Conservation (phyloP, 2,113 vertebrate genomes). For the Osmerus eperlanus region DNA sequence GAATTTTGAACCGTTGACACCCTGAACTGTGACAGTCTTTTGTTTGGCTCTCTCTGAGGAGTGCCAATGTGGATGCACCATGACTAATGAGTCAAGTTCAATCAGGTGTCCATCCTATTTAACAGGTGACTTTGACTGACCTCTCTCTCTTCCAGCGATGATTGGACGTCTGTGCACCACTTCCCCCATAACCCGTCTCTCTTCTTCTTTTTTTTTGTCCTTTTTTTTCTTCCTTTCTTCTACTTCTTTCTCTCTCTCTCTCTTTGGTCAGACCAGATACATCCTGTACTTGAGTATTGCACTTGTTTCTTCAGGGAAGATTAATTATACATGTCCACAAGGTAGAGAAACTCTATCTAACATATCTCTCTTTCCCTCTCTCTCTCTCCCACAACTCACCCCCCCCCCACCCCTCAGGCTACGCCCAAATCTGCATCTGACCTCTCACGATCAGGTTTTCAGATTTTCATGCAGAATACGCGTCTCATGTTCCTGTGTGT, state of each 20-base stretch:
- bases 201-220: constrained; percentile 9
- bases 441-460: too few species aligned
- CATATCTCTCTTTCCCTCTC: constrained; percentile 7
- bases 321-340: constrained; percentile 70
- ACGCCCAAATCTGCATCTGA: too few species aligned
- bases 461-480: too few species aligned
- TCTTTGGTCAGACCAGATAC: neutral
- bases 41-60: too few species aligned
- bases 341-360: constrained; percentile 63
- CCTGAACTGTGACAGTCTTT: too few species aligned
- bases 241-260: neutral
- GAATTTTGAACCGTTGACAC: too few species aligned
- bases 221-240: constrained; percentile 28
- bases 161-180: constrained; percentile 63
- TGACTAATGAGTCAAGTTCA: too few species aligned
- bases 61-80: too few species aligned
- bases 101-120: neutral
- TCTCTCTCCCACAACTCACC: constrained; percentile 11
- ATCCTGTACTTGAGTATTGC: neutral
- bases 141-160: constrained; percentile 71
- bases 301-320: constrained; percentile 28
- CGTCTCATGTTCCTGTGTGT: too few species aligned
- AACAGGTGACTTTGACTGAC: constrained; percentile 53
- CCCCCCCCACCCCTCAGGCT: neutral
- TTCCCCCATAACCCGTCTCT: constrained; percentile 59